Evolutionary conservation across 2,113 vertebrate genomes (phyloP), one percentile per base, ranked within the genome.

Genomic region (Elgaria multicarinata): DNA sequence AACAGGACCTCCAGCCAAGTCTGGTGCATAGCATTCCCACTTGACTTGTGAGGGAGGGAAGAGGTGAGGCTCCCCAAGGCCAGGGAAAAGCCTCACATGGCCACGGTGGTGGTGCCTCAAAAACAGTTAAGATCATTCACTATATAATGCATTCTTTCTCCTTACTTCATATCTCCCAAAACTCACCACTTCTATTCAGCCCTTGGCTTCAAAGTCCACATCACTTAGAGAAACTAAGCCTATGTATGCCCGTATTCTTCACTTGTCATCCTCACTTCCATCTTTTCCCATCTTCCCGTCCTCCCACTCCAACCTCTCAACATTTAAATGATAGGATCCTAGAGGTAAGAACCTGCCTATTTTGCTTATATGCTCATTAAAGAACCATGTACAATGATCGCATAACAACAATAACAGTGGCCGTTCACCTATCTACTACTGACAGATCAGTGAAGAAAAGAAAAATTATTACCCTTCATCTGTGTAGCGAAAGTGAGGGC

Each of bases 401-500:
- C 6, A 26, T 1, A 36, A 83, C 24, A 46, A 39, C 24, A 71
- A 0, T 36, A n/a, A 9, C 8, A 55, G 42, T 1, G 36, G 64
- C 44, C 78, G 85, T 6, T 10, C 12, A 89, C 42, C 36, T 3
- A 9, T n/a, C 36, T 26, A 53, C 44, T 26, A 80, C 8, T 33
- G 20, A 39, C 9, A 87, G 39, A 31, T n/a, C 5, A 5, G 33
- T 83, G 39, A 86, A 80, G 55, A 46, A 83, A 85, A 76, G 3
- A 89, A 46, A 86, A 93, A 94, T 93, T 93, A 42, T 92, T 98
- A 99, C 99, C 98, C 98, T 98, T 99, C 78, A 97, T 97, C 92
- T 99, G 98, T 6, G 98, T 98, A 85, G 98, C 98, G 97, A 99
- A 99, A 93, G 95, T 97, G 92, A 98, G 94, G 1, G 98, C 97